Base-by-base conservation (phyloP, 1,140 invertebrate species). In the Neodiprion fabricii region DNA sequence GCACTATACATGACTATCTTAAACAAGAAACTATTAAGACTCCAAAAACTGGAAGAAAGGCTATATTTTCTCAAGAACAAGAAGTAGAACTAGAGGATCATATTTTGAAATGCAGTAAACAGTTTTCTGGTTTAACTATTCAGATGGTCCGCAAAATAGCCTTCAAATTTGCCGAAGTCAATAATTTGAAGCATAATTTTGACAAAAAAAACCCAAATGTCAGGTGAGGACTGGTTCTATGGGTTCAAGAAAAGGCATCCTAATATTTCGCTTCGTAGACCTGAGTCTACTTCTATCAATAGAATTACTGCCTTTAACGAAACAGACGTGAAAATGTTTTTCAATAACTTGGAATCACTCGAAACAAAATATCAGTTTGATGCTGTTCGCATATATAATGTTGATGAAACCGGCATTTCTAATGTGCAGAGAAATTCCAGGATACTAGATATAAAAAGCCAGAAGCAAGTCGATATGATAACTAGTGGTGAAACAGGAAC, bases 401-500 rank as follows among this genome's bases (percentile, higher is more conserved):
- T 79, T 21, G 78, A 79, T 74, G 77, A 82, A 72, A 79, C 80
- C n/a, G 79, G 76, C 17, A 66, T 82, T 21, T 76, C 75, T 69
- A 81, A 77, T 7, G 79, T 81, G 53, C 80, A 79, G 74, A 71
- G 75, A 48, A 68, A 70, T 65, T 21, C 40, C 12, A 74, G 72
- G 69, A 69, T 80, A 11, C n/a, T 76, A 48, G 69, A 61, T 28
- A 3, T 11, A 28, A 78, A 74, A 66, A 79, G 79, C 4, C 70
- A 73, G 69, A 70, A 53, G 17, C 70, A 72, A 71, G 48, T 74
- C 21, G 72, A 65, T 48, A 9, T 48, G 14, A 61, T 80, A 1
- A 84, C 82, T 28, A 83, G 78, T 81, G 81, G 82, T 71, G 79
- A 82, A 72, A 81, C 81, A 76, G 82, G 82, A 70, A 85, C 84